Conservation (phyloP, 1,140 invertebrate genomes). For the Thaumatotibia leucotreta region DNA sequence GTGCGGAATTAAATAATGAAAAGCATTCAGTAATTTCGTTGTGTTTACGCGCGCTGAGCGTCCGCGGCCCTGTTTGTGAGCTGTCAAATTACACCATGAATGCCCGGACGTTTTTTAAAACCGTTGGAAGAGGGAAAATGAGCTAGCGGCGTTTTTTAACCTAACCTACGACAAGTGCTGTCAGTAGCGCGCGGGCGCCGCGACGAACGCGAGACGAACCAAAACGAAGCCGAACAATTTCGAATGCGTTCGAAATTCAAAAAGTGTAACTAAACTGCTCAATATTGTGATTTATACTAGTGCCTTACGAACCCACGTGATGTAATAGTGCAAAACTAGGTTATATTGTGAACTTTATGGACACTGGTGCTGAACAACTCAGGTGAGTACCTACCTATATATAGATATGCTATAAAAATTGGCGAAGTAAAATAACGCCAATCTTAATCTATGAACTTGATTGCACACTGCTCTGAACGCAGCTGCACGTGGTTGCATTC, state of each 20-base stretch:
- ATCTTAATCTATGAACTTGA: slow-evolving; percentile 75
- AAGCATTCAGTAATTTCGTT: slow-evolving; percentile 72
- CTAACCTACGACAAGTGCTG: slow-evolving; percentile 69
- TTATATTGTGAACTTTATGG: slow-evolving; percentile 46
- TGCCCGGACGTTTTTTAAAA: slow-evolving; percentile 28
- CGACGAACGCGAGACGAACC: slow-evolving; percentile 38
- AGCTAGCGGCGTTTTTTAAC: slow-evolving; percentile 62
- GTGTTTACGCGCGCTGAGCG: slow-evolving; percentile 75
- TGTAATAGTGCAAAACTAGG: slow-evolving; percentile 60
- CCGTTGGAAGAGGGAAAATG: slow-evolving; percentile 63
- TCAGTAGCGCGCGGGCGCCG: slow-evolving; percentile 70
- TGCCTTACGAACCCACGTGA: slow-evolving; percentile 59
- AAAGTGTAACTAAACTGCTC: slow-evolving; percentile 47
- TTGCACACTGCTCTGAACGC: slow-evolving; percentile 52
- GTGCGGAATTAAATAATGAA: slow-evolving; percentile 70
- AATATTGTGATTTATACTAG: slow-evolving; percentile 69
- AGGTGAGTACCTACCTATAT: no score
- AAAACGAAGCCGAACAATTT: slow-evolving; percentile 20
- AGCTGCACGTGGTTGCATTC: slow-evolving; percentile 48
- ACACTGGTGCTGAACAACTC: slow-evolving; percentile 51
- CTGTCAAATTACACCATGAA: slow-evolving; percentile 39
- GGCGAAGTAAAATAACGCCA: slow-evolving; percentile 44
- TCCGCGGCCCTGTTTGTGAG: slow-evolving; percentile 50
- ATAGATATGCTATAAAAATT: slow-evolving; percentile 18
- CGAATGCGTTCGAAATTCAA: slow-evolving; percentile 37